Evolutionary conservation across 2,113 vertebrate genomes (phyloP), one percentile per base, ranked within the genome.

Genomic region (Paramisgurnus dabryanus): DNA sequence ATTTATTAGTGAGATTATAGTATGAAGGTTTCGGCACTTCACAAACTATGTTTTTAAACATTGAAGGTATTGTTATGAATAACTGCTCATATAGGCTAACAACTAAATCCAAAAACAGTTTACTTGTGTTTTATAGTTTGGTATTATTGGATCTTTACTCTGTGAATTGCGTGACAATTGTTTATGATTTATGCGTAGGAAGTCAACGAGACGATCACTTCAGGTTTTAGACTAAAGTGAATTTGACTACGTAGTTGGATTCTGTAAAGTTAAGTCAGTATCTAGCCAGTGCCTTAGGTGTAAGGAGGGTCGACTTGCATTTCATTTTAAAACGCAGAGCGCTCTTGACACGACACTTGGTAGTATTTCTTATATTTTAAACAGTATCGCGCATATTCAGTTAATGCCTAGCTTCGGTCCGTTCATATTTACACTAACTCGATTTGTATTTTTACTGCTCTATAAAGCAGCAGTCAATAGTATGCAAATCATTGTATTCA

Each of bases 201-300:
- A 39, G 68, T 70, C 49, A 5, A 17, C 18, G 17, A 57, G 41
- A 10, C 2, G 15, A 71, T 71, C 27, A 40, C 45, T 50, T 69
- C 11, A 12, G 12, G 34, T 69, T 53, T 18, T 58, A 7, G 9
- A 13, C 7, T n/a, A 17, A 41, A 43, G 3, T 18, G 22, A 43
- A 17, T 18, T 18, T 22, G 17, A 9, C 41, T 43, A 13, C 10
- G n/a, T 68, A 27, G 5, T 60, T 68, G n/a, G 41, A 10, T 34
- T 18, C 67, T 80, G 66, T 76, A 72, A 77, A 67, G 64, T 64
- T 41, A 68, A 50, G 76, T 77, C 12, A 78, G 53, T 66, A 69
- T 41, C 40, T 75, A 69, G 81, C 63, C 74, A 76, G 83, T 81
- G 85, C 85, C 81, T 86, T 83, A 85, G 79, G 65, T 45, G 68